Evolutionary conservation across 2,113 vertebrate genomes (phyloP).

Genomic region (Typhlomys cinereus): DNA sequence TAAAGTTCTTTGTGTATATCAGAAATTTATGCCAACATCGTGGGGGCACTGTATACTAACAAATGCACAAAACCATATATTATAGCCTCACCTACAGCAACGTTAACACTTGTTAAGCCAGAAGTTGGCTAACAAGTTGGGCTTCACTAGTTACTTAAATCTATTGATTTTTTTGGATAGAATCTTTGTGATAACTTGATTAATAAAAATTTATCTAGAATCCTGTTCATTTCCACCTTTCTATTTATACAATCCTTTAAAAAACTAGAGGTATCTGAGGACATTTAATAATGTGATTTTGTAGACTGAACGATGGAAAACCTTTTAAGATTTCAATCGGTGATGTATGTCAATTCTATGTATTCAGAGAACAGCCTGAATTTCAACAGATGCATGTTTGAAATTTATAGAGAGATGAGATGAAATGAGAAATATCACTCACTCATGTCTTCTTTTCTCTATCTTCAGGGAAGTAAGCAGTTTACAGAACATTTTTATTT

Average conservation of each 20-base stretch:
- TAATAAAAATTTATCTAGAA: conserved; percentile 14
- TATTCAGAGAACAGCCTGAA: not conserved
- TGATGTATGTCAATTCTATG: not conserved
- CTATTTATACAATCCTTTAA: not conserved
- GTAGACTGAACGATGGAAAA: not conserved
- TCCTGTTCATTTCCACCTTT: not conserved
- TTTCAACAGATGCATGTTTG: not conserved
- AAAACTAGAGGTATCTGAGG: not conserved
- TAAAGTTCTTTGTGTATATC: not conserved
- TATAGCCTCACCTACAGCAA: not conserved
- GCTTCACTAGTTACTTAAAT: not conserved
- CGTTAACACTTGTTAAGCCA: not conserved
- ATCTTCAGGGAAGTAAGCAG: not conserved
- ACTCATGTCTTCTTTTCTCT: not conserved
- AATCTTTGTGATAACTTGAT: not conserved
- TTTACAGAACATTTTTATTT: not conserved
- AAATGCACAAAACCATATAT: not conserved
- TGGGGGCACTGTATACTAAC: not conserved
- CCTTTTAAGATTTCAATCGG: not conserved
- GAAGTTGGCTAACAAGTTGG: not conserved
- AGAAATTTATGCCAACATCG: conserved; percentile 26
- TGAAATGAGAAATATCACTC: not conserved
- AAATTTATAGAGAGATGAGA: not conserved
- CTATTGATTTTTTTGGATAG: conserved; percentile 6
- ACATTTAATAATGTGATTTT: conserved; percentile 10